Base-by-base conservation (phyloP, 2,797 vertebrate species). In the Cossypha polioptera region DNA sequence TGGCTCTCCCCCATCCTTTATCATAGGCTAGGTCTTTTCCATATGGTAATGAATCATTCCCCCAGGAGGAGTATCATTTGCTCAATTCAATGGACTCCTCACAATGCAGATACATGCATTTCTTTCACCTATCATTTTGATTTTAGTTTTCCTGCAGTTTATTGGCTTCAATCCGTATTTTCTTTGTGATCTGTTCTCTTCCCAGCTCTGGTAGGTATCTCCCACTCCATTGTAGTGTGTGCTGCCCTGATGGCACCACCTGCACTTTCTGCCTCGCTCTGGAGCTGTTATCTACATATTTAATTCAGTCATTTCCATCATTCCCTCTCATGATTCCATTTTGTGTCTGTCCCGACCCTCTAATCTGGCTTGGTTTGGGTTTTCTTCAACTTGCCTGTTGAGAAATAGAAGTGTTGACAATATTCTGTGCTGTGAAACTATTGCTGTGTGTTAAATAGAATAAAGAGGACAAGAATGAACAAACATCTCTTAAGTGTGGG, bases 11-110 rank as follows among this genome's bases (percentile, higher is more conserved):
- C 43, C 19, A 45, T 92, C 69, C 79, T 96, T 95, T 90, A 90
- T 96, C 89, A 59, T 16, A 83, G 51, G 42, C 87, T 80, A 9
- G 88, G 82, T 81, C 89, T 93, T 92, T 94, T 94, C 95, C 82
- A 36, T 94, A 94, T 94, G 85, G 79, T 94, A 95, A 96, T 94
- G 89, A 94, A 90, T 92, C 91, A 88, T 94, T 94, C 95, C 95
- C 95, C 77, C 66, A 72, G 90, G 79, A 95, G 68, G 28, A 92
- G 85, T 75, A 91, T 94, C 82, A 78, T 94, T 96, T 96, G 75
- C 92, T 91, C 66, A 75, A 43, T 84, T 96, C 89, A 88, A 6
- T 84, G 89, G 92, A 75, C 82, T 94, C 88, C 73, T 93, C 89
- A 94, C 87, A 95, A 91, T 88, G 79, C 85, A 90, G 91, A 92